These are phyloP conservation scores for Rotaria sp. DNA, from an alignment of 2,888 invertebrate genomes.

Conservation along the genomic window DNA sequence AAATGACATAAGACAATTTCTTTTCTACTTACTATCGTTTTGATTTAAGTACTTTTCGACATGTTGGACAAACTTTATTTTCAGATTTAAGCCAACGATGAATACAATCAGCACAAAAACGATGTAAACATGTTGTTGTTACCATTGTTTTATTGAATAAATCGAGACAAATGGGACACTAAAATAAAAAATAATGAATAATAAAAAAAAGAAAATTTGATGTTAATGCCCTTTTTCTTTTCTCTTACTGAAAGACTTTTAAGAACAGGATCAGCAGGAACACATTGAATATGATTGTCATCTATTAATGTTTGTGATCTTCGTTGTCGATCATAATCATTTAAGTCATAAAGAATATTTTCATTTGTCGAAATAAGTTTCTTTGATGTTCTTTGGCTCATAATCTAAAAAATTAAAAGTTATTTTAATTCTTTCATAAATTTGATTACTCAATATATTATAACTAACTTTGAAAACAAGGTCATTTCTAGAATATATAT, in stretches of 20 bases:
- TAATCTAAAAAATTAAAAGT: background rate
- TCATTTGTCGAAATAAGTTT: background rate
- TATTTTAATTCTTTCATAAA: too few relatives aligned
- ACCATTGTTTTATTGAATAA: constrained; percentile 19
- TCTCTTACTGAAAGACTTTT: background rate
- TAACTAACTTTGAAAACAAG: too few relatives aligned
- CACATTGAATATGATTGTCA: background rate
- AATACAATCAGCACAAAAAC: constrained; percentile 26
- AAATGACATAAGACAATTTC: background rate
- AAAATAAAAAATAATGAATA: background rate
- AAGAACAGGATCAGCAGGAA: background rate
- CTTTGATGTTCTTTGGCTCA: background rate
- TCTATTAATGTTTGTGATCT: background rate
- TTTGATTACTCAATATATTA: too few relatives aligned
- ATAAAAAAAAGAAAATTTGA: background rate
- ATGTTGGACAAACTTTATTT: constrained; percentile 22
- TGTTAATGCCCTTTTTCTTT: background rate
- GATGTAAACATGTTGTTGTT: background rate
- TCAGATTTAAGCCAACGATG: constrained; percentile 18
- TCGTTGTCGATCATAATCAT: constrained; percentile 7
- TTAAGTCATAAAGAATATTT: constrained; percentile 16
- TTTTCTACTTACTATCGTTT: background rate
- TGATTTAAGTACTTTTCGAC: constrained; percentile 22
- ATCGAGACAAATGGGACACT: constrained; percentile 15
- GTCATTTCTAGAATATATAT: too few relatives aligned